Percentiles rank a stretch among this genome's conserved stretches.
Conservation (phyloP, 2,888 invertebrate species). For the Mesopsocus fuscifrons region DNA sequence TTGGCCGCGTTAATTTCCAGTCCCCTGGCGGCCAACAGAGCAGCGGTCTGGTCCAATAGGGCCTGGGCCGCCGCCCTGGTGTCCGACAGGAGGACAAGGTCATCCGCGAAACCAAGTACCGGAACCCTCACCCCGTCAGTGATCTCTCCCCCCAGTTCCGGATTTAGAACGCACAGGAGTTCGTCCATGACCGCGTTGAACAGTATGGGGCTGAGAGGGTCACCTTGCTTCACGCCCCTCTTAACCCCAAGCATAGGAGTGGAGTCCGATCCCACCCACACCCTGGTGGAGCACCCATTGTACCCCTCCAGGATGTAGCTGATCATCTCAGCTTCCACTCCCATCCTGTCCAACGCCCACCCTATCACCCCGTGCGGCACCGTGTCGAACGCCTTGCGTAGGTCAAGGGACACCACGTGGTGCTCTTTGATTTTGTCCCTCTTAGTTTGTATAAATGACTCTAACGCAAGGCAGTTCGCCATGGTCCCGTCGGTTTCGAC, state of each 20-base stretch:
- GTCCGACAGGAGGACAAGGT: conserved; percentile 17
- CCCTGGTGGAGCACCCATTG: not conserved
- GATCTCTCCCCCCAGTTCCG: conserved; percentile 8
- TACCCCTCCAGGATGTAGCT: conserved; percentile 10
- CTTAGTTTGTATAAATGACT: not conserved
- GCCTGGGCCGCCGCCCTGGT: not conserved
- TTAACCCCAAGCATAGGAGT: not conserved
- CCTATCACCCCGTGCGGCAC: conserved; percentile 14
- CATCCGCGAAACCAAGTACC: conserved; percentile 13
- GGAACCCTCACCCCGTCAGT: not conserved
- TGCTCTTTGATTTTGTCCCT: not conserved
- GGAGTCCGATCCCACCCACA: not conserved
- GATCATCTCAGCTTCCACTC: conserved; percentile 11
- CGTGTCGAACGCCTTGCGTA: conserved; percentile 17
- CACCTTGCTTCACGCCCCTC: conserved; percentile 15
- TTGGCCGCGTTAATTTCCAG: not conserved
- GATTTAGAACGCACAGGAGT: conserved; percentile 1
- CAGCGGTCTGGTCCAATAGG: not conserved
- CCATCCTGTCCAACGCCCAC: conserved; percentile 10
- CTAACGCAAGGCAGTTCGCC: conserved; percentile 10
- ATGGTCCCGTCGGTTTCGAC: conserved; percentile 11
- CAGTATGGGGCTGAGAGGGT: conserved; percentile 14
- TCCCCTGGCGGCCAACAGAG: conserved; percentile 3
- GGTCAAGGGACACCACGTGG: conserved; percentile 15
- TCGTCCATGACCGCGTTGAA: conserved; percentile 14